These are phyloP conservation scores for Mycalesis mineus DNA, from an alignment of 2,888 invertebrate genomes.

Conservation along the genomic window DNA sequence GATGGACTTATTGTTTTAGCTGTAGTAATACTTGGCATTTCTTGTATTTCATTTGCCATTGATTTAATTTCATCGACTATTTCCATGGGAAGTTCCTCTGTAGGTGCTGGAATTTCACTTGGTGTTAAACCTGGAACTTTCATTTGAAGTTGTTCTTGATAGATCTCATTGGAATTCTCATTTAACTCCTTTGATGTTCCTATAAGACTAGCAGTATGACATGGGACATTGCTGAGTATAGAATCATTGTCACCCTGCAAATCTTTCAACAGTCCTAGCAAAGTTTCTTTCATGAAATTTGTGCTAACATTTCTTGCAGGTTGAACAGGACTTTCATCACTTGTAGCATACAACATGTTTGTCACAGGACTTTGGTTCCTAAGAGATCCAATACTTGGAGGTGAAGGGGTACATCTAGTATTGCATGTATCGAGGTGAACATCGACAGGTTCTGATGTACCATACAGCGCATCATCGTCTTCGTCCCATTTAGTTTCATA, in stretches of 20 bases:
- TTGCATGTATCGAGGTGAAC: not conserved
- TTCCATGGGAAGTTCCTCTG: slow-evolving; percentile 40
- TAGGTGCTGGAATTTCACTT: not conserved
- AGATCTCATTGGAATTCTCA: slow-evolving; percentile 6
- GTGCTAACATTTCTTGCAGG: slow-evolving; percentile 35
- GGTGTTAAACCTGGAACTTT: slow-evolving; percentile 1
- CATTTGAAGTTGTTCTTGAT: not conserved
- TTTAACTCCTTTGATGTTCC: slow-evolving; percentile 8
- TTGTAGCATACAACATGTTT: slow-evolving; percentile 42
- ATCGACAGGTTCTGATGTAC: slow-evolving; percentile 43
- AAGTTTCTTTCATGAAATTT: slow-evolving; percentile 44
- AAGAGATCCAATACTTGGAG: slow-evolving; percentile 32
- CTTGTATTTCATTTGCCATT: slow-evolving; percentile 32
- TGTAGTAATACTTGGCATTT: slow-evolving; percentile 28
- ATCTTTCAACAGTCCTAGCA: slow-evolving; percentile 51
- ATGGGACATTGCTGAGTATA: slow-evolving; percentile 35
- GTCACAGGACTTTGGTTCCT: slow-evolving; percentile 44
- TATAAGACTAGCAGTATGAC: slow-evolving; percentile 20
- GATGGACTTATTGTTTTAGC: slow-evolving; percentile 44
- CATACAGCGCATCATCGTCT: slow-evolving; percentile 71
- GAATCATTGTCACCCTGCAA: slow-evolving; percentile 41
- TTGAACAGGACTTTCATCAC: slow-evolving; percentile 27
- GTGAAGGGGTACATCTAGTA: slow-evolving; percentile 32
- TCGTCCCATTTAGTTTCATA: slow-evolving; percentile 66
- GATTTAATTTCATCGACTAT: slow-evolving; percentile 45